These are phyloP conservation scores for Vicugna pacos DNA, from an alignment of 2,113 vertebrate species.

Conservation along the genomic window DNA sequence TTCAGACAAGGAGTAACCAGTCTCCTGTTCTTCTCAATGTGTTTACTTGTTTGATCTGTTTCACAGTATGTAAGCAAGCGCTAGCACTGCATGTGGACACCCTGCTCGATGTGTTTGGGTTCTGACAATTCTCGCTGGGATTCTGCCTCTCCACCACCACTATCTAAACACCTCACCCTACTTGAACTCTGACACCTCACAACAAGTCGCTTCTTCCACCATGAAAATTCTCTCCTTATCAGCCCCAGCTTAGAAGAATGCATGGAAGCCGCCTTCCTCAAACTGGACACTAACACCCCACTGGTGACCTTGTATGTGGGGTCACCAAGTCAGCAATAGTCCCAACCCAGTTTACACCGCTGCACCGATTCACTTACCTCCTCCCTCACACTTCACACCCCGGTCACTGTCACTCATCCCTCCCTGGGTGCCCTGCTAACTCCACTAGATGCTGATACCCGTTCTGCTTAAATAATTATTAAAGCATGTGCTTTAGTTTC, in stretches of 20 bases:
- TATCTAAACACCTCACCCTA: neutral
- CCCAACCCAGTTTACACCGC: neutral
- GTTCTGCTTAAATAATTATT: neutral
- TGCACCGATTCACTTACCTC: neutral
- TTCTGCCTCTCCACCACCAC: neutral
- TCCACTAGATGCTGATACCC: neutral
- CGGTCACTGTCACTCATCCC: neutral
- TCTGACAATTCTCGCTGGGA: neutral
- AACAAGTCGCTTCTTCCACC: neutral
- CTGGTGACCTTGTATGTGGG: neutral
- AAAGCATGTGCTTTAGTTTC: neutral
- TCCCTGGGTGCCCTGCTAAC: neutral
- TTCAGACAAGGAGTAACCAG: neutral
- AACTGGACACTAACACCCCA: neutral
- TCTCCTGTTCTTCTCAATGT: neutral
- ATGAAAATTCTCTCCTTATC: neutral
- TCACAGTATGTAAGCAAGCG: neutral
- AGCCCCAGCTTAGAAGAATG: neutral
- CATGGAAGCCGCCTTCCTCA: neutral
- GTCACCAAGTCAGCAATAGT: neutral
- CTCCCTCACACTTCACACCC: neutral
- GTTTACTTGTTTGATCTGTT: neutral
- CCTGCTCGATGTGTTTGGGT: neutral
- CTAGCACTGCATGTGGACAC: neutral
- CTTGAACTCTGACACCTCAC: neutral